Evolutionary conservation across 1,140 invertebrate species (phyloP), one percentile per base, ranked within the genome.

Genomic region (Zelostemma sp.): DNA sequence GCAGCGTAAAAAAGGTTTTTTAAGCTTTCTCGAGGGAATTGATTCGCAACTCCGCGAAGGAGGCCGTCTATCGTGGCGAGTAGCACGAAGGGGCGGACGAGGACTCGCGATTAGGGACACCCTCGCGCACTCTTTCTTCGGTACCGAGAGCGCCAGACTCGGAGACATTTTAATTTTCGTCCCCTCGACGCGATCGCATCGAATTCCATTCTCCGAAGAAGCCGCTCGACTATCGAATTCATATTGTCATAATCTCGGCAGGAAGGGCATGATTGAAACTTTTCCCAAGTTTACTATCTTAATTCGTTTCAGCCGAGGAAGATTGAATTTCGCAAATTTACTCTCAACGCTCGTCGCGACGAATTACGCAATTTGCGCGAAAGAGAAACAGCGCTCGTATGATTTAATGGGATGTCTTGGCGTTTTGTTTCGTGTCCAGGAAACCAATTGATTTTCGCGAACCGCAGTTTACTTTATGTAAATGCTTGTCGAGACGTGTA

Each of bases 381-480:
- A n/a, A n/a, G n/a, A n/a, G n/a, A n/a, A n/a, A n/a, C n/a, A n/a
- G n/a, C n/a, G n/a, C n/a, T n/a, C n/a, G n/a, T n/a, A n/a, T n/a
- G n/a, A n/a, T n/a, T n/a, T n/a, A n/a, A n/a, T n/a, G n/a, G n/a
- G n/a, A n/a, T n/a, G n/a, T n/a, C n/a, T n/a, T n/a, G n/a, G n/a
- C n/a, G n/a, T n/a, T n/a, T 47, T 47, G 16, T 47, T 19, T 25
- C 12, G n/a, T n/a, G n/a, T n/a, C n/a, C n/a, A n/a, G n/a, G n/a
- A 28, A 1, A 18, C 17, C 12, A 8, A 35, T 14, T 18, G 3
- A 38, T 38, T 35, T 18, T 38, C 60, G 60, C 68, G 55, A n/a
- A n/a, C n/a, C n/a, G n/a, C n/a, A n/a, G 59, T 51, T 60, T 48
- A 61, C 50, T 60, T 60, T 60, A 72, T 72, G 70, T 64, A 72